These are phyloP conservation scores for Tychaedon coryphoeus DNA, from an alignment of 2,113 vertebrate genomes.

Conservation along the genomic window DNA sequence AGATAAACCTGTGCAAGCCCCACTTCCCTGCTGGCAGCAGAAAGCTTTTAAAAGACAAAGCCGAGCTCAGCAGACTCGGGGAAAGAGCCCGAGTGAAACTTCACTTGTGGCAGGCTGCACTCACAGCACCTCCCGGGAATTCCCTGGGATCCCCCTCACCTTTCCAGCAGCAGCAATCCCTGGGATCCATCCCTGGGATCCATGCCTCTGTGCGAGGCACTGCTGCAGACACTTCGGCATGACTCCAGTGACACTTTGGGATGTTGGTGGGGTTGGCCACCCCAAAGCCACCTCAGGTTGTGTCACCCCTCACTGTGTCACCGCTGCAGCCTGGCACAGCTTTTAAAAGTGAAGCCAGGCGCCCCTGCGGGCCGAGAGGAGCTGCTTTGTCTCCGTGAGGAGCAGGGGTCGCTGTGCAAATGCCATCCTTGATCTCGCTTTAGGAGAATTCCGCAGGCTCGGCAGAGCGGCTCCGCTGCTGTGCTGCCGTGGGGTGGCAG, in stretches of 20 bases:
- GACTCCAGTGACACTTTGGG: accelerated
- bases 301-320: too few relatives aligned
- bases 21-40: background rate
- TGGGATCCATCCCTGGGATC: background rate
- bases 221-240: background rate
- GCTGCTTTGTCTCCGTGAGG: accelerated
- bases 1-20: background rate
- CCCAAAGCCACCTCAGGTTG: background rate
- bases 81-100: background rate
- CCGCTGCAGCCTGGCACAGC: accelerated
- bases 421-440: accelerated
- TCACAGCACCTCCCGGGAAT: accelerated
- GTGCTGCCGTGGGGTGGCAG: background rate
- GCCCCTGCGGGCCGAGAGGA: background rate
- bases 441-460: accelerated
- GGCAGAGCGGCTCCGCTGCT: background rate
- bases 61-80: background rate
- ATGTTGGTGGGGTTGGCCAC: background rate
- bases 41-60: background rate
- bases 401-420: background rate
- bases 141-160: accelerated
- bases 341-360: background rate
- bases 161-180: background rate
- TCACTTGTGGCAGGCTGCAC: background rate
- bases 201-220: background rate